phyloP scores from a whole-genome alignment of 2,113 vertebrate genomes.

The Suricata suricatta region DNA sequence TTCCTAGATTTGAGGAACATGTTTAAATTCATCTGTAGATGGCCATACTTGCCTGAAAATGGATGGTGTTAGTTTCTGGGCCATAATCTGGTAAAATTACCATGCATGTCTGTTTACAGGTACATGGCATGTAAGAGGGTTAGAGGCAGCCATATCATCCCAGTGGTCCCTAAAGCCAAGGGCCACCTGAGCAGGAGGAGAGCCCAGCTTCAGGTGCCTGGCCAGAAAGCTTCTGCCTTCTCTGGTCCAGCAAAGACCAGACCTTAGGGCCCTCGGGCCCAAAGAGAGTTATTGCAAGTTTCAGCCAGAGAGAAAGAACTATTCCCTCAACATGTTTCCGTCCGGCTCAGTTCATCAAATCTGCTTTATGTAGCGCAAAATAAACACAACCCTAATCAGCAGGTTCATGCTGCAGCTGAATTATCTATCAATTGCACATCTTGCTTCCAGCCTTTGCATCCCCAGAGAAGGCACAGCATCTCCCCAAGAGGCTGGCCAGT shows the following conservation, averaged over 20 bases:
- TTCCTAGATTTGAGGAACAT: neutral
- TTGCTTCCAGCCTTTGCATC: neutral
- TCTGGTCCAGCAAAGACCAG: neutral
- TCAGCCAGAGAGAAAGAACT: neutral
- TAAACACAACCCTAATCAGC: slow-evolving; percentile 51
- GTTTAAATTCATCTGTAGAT: neutral
- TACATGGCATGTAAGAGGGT: neutral
- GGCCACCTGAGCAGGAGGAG: neutral
- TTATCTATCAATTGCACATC: slow-evolving; percentile 19
- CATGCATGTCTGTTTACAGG: fast-evolving
- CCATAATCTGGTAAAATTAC: neutral
- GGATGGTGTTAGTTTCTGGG: neutral
- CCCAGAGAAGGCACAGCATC: neutral
- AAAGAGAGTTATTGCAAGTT: slow-evolving; percentile 9
- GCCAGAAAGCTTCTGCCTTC: neutral
- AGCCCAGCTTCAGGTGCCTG: neutral
- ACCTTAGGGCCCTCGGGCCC: neutral
- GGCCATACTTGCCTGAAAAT: neutral
- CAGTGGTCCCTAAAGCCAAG: neutral
- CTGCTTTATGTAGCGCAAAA: slow-evolving; percentile 9
- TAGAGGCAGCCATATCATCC: neutral
- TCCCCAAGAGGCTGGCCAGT: neutral
- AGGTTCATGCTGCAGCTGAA: neutral
- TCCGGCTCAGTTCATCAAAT: slow-evolving; percentile 43
- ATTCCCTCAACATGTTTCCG: neutral